Base-by-base conservation (phyloP, 1,140 invertebrate genomes). In the Drosophila neocordata region DNA sequence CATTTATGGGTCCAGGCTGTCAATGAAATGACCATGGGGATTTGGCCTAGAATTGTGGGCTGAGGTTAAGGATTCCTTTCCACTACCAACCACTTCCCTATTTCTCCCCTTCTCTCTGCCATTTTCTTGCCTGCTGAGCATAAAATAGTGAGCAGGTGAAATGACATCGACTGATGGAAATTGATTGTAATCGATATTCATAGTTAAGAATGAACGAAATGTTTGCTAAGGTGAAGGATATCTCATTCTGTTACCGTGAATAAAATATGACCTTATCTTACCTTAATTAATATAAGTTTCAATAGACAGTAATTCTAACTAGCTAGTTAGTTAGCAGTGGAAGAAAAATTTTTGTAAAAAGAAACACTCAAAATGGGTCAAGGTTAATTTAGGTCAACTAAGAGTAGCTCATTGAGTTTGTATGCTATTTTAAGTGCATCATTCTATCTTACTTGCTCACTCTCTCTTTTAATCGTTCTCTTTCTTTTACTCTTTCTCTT, bases 331-430 rank as follows among this genome's bases (percentile, higher is more conserved):
- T 48, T 48, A 15, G 18, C 3, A 9, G 41, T 20, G 9, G 41
- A 15, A 15, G 15, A 44, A 48, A 8, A 20, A 9, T 18, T 6
- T 12, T 44, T n/a, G n/a, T 24, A 24, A 48, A 48, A 48, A 20
- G 2, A 12, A 48, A 20, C 15, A 20, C 41, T 20, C 8, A 55
- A 84, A 85, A 85, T 78, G 66, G 81, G 81, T 85, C 82, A 85
- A 85, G 82, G 82, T 85, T 79, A 53, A 85, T 77, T 85, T 82
- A 84, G 82, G 81, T 85, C 81, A 85, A 85, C 82, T 77, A 71
- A 60, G 48, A 69, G 75, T 61, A 70, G 70, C 74, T 70, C 72
- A 83, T 81, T 80, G 69, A 79, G 82, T 81, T 48, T 80, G 77
- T 81, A 77, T 74, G 66, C 73, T 81, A 77, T 85, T 74, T 64